Evolutionary conservation across 2,888 invertebrate species (phyloP), one percentile per base, ranked within the genome.

Genomic region (Cephus runcator): DNA sequence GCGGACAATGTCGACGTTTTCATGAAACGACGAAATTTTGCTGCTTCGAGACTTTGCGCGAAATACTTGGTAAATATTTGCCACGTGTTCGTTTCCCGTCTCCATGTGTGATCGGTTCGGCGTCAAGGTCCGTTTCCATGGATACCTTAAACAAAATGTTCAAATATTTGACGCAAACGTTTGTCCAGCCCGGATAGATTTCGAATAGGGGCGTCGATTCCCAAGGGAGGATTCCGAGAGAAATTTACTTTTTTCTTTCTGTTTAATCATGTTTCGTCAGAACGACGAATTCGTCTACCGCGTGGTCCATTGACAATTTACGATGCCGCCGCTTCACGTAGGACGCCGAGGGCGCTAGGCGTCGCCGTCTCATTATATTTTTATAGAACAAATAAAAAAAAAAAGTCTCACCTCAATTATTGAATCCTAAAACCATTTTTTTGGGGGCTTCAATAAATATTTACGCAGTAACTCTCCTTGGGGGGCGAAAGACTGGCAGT

Each of bases 1-100:
- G 23, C 23, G 23, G 9, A 56, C 56, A 6, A 56, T 9, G 56
- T 23, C 23, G 23, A 23, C 23, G 56, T 23, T 9, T 6, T 56
- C 56, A 23, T 1, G 56, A 56, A 23, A 56, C 56, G 23, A 56
- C 56, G 9, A 23, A 56, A 56, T 15, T 9, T 56, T 56, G 23
- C 56, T 9, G 56, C 56, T 56, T 23, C 56, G 9, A 56, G 56
- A 56, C 56, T 82, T 84, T 86, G 85, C 85, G 81, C 86, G 85
- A n/a, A 86, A 86, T 84, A 82, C 79, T 81, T 85, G 82, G 87
- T 86, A 87, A 88, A 88, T 88, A 87, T 88, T 88, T 88, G 86
- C 83, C 83, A 83, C 87, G 84, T 85, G 86, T 85, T 85, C 84
- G 84, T 81, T 81, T 81, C 80, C 81, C 80, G 82, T 77, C 76